Percentiles rank a stretch among this genome's conserved stretches.
phyloP scores from a whole-genome alignment of 2,113 vertebrate genomes.

The Syrrhaptes paradoxus region DNA sequence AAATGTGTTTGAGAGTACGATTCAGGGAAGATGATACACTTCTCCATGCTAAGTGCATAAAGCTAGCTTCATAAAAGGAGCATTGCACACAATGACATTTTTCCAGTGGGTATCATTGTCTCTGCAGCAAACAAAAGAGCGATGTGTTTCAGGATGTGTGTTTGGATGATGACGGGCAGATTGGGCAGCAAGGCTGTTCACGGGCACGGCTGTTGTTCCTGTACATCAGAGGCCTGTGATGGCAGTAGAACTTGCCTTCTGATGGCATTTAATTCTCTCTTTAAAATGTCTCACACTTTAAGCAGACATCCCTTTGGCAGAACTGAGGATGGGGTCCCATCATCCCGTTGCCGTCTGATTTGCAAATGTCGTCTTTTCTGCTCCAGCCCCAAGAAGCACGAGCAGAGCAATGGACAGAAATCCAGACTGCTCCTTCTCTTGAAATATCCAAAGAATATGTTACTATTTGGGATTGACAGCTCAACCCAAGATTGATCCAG shows the following conservation, averaged over 20 bases:
- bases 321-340: background rate
- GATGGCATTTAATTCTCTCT: background rate
- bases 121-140: background rate
- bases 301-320: background rate
- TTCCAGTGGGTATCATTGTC: background rate
- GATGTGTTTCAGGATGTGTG: background rate
- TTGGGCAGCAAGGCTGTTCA: background rate
- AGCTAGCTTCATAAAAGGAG: background rate
- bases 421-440: background rate
- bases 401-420: background rate
- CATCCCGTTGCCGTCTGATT: background rate
- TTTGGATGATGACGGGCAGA: background rate
- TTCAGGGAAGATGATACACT: conserved; percentile 12
- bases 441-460: background rate
- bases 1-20: conserved; percentile 61
- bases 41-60: background rate
- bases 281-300: background rate
- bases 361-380: background rate
- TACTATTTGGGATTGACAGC: background rate
- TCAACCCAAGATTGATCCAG: background rate
- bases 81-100: background rate
- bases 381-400: background rate
- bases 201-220: background rate
- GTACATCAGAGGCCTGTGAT: background rate
- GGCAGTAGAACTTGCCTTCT: background rate